Evolutionary conservation across 2,113 vertebrate species (phyloP).

Genomic region (Capra hircus): DNA sequence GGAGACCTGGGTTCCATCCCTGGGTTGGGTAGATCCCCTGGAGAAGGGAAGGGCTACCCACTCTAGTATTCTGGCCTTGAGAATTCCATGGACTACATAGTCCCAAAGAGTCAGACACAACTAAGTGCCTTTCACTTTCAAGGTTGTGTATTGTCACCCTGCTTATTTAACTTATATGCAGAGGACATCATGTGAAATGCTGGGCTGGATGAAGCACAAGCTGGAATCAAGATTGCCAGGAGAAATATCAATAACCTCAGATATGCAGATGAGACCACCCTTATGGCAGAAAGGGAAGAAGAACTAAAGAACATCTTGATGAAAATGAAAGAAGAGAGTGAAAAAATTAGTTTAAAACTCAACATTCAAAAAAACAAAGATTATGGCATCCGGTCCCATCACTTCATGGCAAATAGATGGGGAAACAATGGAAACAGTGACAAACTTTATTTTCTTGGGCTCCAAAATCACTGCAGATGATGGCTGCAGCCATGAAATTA

Average conservation of each 20-base stretch:
- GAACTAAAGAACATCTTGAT: neutral
- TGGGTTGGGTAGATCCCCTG: neutral
- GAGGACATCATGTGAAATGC: neutral
- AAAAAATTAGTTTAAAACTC: neutral
- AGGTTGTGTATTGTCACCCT: neutral
- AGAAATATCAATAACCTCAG: neutral
- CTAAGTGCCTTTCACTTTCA: neutral
- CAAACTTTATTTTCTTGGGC: neutral
- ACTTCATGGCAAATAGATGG: neutral
- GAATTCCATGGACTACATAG: neutral
- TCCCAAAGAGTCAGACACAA: neutral
- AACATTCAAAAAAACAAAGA: neutral
- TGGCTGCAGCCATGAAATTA: neutral
- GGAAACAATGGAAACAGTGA: neutral
- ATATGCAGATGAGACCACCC: neutral
- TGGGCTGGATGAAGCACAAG: neutral
- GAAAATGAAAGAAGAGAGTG: neutral
- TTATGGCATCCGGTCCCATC: neutral
- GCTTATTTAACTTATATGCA: neutral
- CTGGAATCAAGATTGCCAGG: accelerated
- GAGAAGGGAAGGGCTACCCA: neutral
- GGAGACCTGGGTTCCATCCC: neutral
- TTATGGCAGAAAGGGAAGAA: neutral
- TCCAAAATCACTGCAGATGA: neutral
- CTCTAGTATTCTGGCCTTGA: neutral